Conservation (phyloP, 1,140 invertebrate species). For the Neuroterus valhalla region DNA sequence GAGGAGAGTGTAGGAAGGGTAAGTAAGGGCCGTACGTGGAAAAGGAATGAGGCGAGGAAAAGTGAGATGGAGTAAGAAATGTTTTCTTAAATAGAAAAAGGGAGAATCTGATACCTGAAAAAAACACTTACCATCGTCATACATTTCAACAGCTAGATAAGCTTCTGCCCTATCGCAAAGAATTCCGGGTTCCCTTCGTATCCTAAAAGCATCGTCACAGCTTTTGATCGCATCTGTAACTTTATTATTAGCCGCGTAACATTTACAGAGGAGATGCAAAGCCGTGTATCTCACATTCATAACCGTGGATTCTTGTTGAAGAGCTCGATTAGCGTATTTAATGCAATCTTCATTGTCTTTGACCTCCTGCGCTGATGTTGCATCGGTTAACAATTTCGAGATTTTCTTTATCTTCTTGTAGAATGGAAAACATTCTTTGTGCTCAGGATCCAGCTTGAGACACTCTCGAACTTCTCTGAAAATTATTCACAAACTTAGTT, state of each 20-base stretch:
- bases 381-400: constrained; percentile 88
- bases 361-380: constrained; percentile 81
- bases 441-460: constrained; percentile 97
- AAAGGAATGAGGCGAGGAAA: too few relatives aligned
- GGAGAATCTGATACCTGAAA: too few relatives aligned
- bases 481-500: constrained; percentile 50
- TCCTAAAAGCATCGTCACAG: constrained; percentile 88
- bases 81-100: too few relatives aligned
- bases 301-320: constrained; percentile 82
- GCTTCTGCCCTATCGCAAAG: constrained; percentile 96
- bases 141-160: constrained; percentile 92
- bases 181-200: constrained; percentile 85
- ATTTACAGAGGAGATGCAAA: constrained; percentile 84
- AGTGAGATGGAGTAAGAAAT: too few relatives aligned
- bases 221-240: constrained; percentile 79
- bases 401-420: constrained; percentile 98
- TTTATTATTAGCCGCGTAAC: constrained; percentile 77
- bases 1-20: too few relatives aligned
- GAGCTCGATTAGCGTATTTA: constrained; percentile 80
- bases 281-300: constrained; percentile 85
- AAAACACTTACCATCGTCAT: constrained; percentile 86
- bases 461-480: constrained; percentile 95
- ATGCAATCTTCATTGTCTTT: constrained; percentile 87
- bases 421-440: constrained; percentile 95
- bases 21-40: too few relatives aligned